These are phyloP conservation scores for Papilio helenus DNA, from an alignment of 1,140 invertebrate species.

Conservation along the genomic window DNA sequence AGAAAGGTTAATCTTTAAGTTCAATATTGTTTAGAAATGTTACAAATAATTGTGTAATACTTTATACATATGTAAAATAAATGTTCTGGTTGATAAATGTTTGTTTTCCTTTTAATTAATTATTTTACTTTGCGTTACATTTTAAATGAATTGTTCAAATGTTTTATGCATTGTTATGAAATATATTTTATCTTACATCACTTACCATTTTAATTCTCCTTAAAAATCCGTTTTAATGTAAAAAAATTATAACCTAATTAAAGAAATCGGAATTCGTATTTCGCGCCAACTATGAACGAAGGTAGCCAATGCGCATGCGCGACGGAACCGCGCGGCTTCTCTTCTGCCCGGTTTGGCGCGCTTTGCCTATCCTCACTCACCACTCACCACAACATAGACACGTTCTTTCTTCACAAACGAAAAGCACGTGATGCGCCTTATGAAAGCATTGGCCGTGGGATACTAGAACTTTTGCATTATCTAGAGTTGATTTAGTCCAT, in stretches of 20 bases:
- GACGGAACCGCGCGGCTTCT: constrained; percentile 58
- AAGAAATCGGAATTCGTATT: constrained; percentile 28
- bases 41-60: too few species aligned
- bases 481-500: not conserved
- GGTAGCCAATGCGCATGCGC: constrained; percentile 57
- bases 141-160: not conserved
- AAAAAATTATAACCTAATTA: not conserved
- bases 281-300: constrained; percentile 53
- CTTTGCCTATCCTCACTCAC: constrained; percentile 43
- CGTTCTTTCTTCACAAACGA: constrained; percentile 68
- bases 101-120: not conserved
- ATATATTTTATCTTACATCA: not conserved
- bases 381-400: constrained; percentile 57
- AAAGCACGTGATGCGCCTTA: constrained; percentile 72
- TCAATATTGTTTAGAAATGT: too few species aligned
- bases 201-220: constrained; percentile 14
- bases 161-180: not conserved
- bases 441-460: constrained; percentile 72
- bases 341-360: constrained; percentile 53
- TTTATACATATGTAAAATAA: too few species aligned
- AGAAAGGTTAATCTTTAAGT: too few species aligned
- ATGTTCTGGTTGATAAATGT: not conserved
- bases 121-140: not conserved
- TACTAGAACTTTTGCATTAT: constrained; percentile 49
- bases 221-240: not conserved